Conservation (phyloP, 37 sponge, comb jelly and placozoan species). For the Trichoplax adhaerens region DNA sequence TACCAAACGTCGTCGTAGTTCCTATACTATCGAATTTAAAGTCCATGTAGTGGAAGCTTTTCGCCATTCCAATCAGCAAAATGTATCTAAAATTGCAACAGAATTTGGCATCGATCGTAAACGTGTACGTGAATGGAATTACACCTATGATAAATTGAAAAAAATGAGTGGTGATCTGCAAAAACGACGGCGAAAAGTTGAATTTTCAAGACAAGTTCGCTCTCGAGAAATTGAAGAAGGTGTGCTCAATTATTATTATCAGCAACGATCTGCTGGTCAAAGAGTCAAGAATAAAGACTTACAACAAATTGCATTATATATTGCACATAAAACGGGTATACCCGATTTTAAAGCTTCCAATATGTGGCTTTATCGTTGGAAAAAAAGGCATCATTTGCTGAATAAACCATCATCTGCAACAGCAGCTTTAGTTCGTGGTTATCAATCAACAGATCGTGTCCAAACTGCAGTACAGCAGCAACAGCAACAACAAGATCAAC, state of each 20-base stretch:
- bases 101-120: slow-evolving; percentile 49
- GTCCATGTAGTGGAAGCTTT: slow-evolving; percentile 51
- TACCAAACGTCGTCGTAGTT: neutral
- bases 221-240: slow-evolving; percentile 35
- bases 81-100: slow-evolving; percentile 31
- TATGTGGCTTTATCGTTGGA: slow-evolving; percentile 53
- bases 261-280: slow-evolving; percentile 11
- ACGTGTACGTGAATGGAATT: slow-evolving; percentile 31
- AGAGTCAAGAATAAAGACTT: neutral
- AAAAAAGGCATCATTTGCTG: slow-evolving; percentile 18
- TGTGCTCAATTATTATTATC: slow-evolving; percentile 21
- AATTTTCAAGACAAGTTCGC: slow-evolving; percentile 18
- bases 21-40: slow-evolving; percentile 57
- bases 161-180: slow-evolving; percentile 15
- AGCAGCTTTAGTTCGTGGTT: no score
- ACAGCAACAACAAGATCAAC: no score
- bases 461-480: no score
- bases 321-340: slow-evolving; percentile 13
- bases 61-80: slow-evolving; percentile 13
- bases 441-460: no score
- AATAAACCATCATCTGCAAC: no score
- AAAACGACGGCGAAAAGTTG: slow-evolving; percentile 24
- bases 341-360: slow-evolving; percentile 35
- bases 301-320: slow-evolving; percentile 15
- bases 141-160: slow-evolving; percentile 3